phyloP scores from a whole-genome alignment of 1,140 invertebrate species.

The Papilio xuthus region DNA sequence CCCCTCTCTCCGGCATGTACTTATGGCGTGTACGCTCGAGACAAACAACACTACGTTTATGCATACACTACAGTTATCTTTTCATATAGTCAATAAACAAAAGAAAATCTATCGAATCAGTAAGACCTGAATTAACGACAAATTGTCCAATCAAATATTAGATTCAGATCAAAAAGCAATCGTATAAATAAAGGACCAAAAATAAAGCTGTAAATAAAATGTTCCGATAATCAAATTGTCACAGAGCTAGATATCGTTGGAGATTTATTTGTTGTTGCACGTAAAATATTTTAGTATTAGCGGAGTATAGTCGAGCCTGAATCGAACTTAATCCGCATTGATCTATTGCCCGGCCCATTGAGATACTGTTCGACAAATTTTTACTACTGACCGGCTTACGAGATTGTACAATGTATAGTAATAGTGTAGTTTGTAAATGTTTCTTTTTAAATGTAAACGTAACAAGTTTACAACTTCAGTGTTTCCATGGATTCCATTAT shows the following conservation, averaged over 20 bases:
- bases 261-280: constrained; percentile 33
- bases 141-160: not conserved
- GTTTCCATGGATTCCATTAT: no score
- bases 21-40: no score
- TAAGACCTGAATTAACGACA: not conserved
- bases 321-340: constrained; percentile 8
- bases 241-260: constrained; percentile 19
- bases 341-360: constrained; percentile 19
- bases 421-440: no score
- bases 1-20: no score
- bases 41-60: no score
- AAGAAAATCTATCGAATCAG: not conserved
- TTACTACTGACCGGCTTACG: constrained; percentile 22
- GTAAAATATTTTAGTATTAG: constrained; percentile 33
- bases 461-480: no score
- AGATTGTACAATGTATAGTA: not conserved
- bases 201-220: constrained; percentile 26
- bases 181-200: constrained; percentile 1
- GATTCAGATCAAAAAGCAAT: not conserved
- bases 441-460: no score
- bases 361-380: constrained; percentile 10
- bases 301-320: not conserved
- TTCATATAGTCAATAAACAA: not conserved
- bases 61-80: no score
- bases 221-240: constrained; percentile 27